Conservation (phyloP, 2,113 vertebrate species). For the Felis catus region DNA sequence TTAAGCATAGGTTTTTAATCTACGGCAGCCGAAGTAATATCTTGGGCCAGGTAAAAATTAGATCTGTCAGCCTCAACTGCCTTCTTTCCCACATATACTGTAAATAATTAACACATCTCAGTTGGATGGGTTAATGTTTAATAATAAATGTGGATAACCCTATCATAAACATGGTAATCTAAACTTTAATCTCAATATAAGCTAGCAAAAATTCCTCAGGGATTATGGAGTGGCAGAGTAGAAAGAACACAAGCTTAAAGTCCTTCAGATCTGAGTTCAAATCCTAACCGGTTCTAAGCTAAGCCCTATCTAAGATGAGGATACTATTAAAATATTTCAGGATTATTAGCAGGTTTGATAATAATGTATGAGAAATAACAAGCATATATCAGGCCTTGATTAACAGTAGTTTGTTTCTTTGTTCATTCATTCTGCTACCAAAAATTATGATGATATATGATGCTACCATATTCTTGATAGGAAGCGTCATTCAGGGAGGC, state of each 20-base stretch:
- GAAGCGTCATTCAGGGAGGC: neutral
- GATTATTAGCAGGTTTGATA: neutral
- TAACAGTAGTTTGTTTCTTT: neutral
- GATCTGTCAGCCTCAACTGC: constrained; percentile 51
- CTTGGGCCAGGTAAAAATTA: neutral
- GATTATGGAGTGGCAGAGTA: neutral
- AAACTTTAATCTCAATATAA: neutral
- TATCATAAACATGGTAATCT: neutral
- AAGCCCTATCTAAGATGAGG: neutral
- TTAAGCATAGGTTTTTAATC: neutral
- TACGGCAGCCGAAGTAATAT: neutral
- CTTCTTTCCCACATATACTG: constrained; percentile 54
- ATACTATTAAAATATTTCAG: neutral
- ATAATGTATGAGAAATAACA: neutral
- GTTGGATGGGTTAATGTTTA: constrained; percentile 45
- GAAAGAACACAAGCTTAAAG: neutral
- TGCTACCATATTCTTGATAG: neutral
- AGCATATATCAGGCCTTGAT: neutral
- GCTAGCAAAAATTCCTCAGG: neutral
- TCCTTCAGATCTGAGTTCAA: neutral
- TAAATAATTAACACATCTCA: constrained; percentile 65
- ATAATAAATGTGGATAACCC: neutral
- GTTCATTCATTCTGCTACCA: neutral
- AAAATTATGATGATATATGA: neutral
- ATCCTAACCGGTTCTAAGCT: neutral